Percentiles rank a stretch among this genome's conserved stretches.
Evolutionary conservation across 2,113 vertebrate genomes (phyloP).

Genomic region (Gavia stellata): DNA sequence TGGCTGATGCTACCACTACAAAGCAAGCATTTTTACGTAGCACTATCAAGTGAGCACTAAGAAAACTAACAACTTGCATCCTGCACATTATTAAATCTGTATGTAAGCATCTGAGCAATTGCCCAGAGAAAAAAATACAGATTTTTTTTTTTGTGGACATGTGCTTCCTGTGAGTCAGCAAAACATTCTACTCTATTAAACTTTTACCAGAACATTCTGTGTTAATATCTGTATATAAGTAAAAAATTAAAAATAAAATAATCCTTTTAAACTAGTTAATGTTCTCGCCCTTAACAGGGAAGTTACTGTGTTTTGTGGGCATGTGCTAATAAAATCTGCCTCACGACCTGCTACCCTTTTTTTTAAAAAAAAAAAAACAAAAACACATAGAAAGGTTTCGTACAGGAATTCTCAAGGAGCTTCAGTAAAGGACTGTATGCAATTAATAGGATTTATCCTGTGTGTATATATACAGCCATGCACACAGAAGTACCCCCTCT

Average conservation of each 20-base stretch:
- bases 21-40: background rate
- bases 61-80: background rate
- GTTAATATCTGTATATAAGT: background rate
- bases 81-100: background rate
- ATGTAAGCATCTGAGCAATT: background rate
- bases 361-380: background rate
- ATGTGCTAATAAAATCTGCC: background rate
- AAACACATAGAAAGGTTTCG: background rate
- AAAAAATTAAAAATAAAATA: background rate
- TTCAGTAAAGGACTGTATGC: background rate
- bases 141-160: background rate
- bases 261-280: background rate
- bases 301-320: background rate
- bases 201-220: background rate
- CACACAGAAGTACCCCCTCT: background rate
- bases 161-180: background rate
- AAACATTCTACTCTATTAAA: background rate
- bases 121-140: background rate
- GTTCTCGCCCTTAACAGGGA: background rate
- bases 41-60: background rate
- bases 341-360: background rate
- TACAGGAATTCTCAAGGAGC: background rate
- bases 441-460: conserved; percentile 15
- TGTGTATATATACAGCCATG: background rate
- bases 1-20: background rate